Conservation (phyloP, 1,140 invertebrate species). For the Drosophila guanche region DNA sequence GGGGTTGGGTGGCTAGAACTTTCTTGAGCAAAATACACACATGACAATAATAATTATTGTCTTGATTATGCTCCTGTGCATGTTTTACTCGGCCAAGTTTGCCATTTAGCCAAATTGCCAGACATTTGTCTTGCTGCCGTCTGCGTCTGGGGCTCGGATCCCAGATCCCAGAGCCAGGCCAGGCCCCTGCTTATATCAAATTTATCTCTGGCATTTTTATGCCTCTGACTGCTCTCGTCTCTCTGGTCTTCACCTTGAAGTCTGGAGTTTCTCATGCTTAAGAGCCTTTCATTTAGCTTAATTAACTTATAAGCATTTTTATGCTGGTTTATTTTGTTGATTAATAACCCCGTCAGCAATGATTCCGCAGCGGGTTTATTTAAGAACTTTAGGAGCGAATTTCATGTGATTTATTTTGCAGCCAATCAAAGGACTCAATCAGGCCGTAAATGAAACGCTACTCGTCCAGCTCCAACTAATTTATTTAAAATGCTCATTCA, state of each 20-base stretch:
- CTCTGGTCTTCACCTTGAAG: slow-evolving; percentile 47
- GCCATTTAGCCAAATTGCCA: slow-evolving; percentile 81
- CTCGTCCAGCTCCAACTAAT: slow-evolving; percentile 72
- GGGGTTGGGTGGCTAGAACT: slow-evolving; percentile 13
- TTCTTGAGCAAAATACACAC: slow-evolving; percentile 65
- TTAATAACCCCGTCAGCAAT: slow-evolving; percentile 65
- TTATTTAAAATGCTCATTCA: slow-evolving; percentile 82
- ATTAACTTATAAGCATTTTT: slow-evolving; percentile 81
- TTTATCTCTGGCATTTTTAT: slow-evolving; percentile 54
- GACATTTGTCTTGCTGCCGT: slow-evolving; percentile 71
- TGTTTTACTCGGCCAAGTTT: slow-evolving; percentile 75
- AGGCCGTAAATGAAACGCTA: slow-evolving; percentile 56
- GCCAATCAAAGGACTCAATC: slow-evolving; percentile 71
- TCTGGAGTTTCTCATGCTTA: slow-evolving; percentile 47
- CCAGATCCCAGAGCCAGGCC: too few relatives aligned
- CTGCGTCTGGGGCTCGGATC: slow-evolving; percentile 13
- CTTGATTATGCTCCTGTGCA: slow-evolving; percentile 79
- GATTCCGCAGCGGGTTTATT: slow-evolving; percentile 47
- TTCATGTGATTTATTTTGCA: slow-evolving; percentile 52
- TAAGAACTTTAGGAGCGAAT: slow-evolving; percentile 15
- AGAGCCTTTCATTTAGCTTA: slow-evolving; percentile 81
- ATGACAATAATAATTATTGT: slow-evolving; percentile 82
- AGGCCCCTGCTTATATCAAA: slow-evolving; percentile 8
- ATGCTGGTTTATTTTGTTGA: slow-evolving; percentile 74
- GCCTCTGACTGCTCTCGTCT: background rate